Percentiles rank a stretch among this genome's conserved stretches.
Conservation (phyloP, 2,888 invertebrate genomes). For the Amphimallon solstitiale region DNA sequence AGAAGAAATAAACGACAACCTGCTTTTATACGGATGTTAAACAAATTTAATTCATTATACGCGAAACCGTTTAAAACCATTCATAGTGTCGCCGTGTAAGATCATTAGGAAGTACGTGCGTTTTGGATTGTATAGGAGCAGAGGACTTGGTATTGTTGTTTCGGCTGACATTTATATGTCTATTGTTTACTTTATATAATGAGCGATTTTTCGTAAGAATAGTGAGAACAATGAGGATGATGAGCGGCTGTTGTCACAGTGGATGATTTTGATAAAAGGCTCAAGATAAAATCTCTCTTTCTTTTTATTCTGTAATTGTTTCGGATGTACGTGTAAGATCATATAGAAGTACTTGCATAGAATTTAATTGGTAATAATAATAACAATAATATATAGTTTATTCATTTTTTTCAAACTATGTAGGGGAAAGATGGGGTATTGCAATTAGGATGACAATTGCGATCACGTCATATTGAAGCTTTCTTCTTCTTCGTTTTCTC, state of each 20-base stretch:
- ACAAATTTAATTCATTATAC: slow-evolving; percentile 13
- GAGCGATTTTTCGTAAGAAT: slow-evolving; percentile 2
- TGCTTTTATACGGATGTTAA: slow-evolving; percentile 19
- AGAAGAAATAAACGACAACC: background rate
- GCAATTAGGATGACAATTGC: too few relatives aligned
- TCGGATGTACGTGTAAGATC: background rate
- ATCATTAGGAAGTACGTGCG: too few relatives aligned
- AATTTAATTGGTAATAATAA: too few relatives aligned
- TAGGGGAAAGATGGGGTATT: too few relatives aligned
- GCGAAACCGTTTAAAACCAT: background rate
- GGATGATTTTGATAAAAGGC: background rate
- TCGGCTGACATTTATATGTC: slow-evolving; percentile 3
- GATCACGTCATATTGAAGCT: too few relatives aligned
- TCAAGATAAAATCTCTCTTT: background rate
- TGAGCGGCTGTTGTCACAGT: slow-evolving; percentile 2
- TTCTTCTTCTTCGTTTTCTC: too few relatives aligned
- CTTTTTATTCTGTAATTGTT: background rate
- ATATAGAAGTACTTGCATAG: background rate
- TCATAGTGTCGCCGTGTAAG: too few relatives aligned
- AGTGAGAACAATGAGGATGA: background rate
- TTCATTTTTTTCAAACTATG: too few relatives aligned
- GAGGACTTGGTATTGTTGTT: background rate
- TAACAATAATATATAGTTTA: too few relatives aligned
- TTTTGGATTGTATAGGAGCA: too few relatives aligned
- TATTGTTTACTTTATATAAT: slow-evolving; percentile 8